Evolutionary conservation across 1,140 invertebrate genomes (phyloP).

Genomic region (Brachionus angularis): DNA sequence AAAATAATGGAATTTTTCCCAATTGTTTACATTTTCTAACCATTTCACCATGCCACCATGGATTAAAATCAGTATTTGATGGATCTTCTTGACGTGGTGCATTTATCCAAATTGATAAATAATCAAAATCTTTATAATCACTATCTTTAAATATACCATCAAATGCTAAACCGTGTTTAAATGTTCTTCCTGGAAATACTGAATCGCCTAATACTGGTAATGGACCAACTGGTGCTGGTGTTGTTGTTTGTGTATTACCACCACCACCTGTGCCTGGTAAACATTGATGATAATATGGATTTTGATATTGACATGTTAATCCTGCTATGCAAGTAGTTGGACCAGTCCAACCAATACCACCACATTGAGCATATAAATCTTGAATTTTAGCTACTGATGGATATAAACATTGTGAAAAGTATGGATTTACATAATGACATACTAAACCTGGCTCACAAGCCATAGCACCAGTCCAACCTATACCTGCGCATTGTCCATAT

Average conservation of each 20-base stretch:
- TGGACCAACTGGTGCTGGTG: neutral
- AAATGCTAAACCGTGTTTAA: slow-evolving; percentile 1
- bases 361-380: neutral
- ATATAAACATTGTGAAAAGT: neutral
- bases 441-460: neutral
- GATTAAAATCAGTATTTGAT: slow-evolving; percentile 13
- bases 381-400: too few relatives aligned
- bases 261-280: neutral
- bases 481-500: neutral
- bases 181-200: neutral
- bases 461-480: neutral
- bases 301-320: neutral
- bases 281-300: neutral
- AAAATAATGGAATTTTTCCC: slow-evolving; percentile 6
- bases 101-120: slow-evolving; percentile 10
- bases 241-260: neutral
- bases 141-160: neutral
- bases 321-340: neutral
- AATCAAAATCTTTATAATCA: slow-evolving; percentile 1
- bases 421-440: neutral
- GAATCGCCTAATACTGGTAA: neutral
- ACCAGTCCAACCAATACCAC: neutral
- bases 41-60: slow-evolving; percentile 20
- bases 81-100: neutral
- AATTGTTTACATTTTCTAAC: neutral